Base-by-base conservation (phyloP, 1,140 invertebrate species). In the Zaprionus ghesquierei region DNA sequence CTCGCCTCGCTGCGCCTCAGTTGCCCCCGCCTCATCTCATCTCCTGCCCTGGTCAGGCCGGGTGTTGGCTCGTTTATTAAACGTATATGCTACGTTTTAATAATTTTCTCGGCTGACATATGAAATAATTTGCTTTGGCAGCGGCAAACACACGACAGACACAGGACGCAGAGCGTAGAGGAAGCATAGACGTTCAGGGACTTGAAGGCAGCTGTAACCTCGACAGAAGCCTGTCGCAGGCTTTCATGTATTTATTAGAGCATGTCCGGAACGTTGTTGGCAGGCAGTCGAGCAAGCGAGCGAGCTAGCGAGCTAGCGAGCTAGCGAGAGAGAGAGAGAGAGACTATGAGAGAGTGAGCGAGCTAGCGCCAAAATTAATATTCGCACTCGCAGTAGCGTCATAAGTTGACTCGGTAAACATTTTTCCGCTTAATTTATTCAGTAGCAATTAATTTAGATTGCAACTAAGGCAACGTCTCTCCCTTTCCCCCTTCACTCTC, bases 381-480 rank as follows among this genome's bases (percentile, higher is more conserved):
- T 85, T 85, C 81, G 77, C 81, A 85, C 74, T 84, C 74, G 74
- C 58, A 86, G 69, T 74, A 86, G 81, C 77, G 77, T 86, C 81
- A 86, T 81, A 85, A 85, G 81, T 86, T 86, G 77, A 71, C 81
- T 78, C 38, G 69, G 82, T 77, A 87, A 86, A 87, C 81, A 86
- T 86, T 86, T 85, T 86, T 86, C 81, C 82, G 82, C 81, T 81
- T 86, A 86, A 86, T 86, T 86, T 86, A 86, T 86, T 86, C 82
- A 81, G 82, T 79, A 86, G 81, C 81, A 86, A 86, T 86, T 86
- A 87, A 86, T 86, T 86, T 86, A 87, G 82, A 87, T 86, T 78
- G 81, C 79, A 86, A 81, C 78, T 87, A 81, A 86, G 81, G 81
- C 81, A 87, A 79, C 74, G 61, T n/a, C 18, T n/a, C 18, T 20